phyloP scores from a whole-genome alignment of 92 coral and sea anemone genomes.

The Zoanthus sociatus region DNA sequence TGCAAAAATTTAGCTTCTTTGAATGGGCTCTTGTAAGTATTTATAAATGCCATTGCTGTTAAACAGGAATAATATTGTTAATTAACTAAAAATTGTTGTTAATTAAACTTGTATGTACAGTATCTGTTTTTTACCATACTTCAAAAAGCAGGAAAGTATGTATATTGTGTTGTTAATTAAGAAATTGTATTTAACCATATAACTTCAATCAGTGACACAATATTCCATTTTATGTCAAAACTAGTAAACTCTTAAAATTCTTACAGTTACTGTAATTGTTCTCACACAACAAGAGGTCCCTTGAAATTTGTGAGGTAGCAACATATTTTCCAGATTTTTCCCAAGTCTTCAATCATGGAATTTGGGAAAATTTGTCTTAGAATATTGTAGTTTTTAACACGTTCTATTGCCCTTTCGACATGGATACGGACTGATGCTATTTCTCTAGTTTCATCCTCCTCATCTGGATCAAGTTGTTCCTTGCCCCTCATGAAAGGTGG shows the following conservation, averaged over 20 bases:
- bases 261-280: background rate
- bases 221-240: constrained; percentile 7
- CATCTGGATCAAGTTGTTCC: constrained; percentile 60
- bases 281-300: constrained; percentile 51
- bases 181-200: background rate
- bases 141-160: background rate
- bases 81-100: background rate
- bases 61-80: background rate
- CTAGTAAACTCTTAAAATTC: background rate
- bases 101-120: background rate
- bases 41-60: background rate
- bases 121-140: background rate
- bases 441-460: constrained; percentile 61
- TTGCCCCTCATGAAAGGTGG: constrained; percentile 68
- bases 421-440: constrained; percentile 73
- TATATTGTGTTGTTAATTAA: background rate
- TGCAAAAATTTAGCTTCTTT: background rate
- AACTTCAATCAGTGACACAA: background rate
- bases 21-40: background rate
- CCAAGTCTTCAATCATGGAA: constrained; percentile 72
- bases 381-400: constrained; percentile 70
- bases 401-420: constrained; percentile 67
- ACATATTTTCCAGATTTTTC: constrained; percentile 56
- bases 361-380: constrained; percentile 58
- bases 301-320: constrained; percentile 50